Evolutionary conservation across 2,888 invertebrate genomes (phyloP).

Genomic region (Acheta domesticus): DNA sequence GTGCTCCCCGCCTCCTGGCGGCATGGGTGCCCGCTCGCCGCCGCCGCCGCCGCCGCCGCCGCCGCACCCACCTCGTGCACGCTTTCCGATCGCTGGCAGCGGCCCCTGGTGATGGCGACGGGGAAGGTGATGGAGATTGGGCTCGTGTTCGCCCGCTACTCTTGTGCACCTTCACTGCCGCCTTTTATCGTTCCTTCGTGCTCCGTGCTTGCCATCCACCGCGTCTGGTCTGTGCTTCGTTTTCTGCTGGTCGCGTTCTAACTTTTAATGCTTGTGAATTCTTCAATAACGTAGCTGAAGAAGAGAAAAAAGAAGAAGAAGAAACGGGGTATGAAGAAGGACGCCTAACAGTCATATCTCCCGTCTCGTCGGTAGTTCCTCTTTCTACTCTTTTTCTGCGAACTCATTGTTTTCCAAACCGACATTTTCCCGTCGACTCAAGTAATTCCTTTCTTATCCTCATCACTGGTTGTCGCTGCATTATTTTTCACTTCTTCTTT

Average conservation of each 20-base stretch:
- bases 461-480: not conserved
- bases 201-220: slow-evolving; percentile 5
- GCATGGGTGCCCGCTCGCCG: slow-evolving; percentile 39
- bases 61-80: not conserved
- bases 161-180: no score
- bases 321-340: no score
- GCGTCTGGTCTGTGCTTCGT: not conserved
- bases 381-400: no score
- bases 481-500: not conserved
- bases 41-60: slow-evolving; percentile 44
- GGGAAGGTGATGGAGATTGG: not conserved
- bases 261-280: no score
- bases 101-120: not conserved
- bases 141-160: not conserved
- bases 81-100: not conserved
- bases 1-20: slow-evolving; percentile 44
- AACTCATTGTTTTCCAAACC: no score
- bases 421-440: no score
- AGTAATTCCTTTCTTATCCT: no score
- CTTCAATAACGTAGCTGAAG: no score
- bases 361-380: no score
- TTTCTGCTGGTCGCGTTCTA: not conserved
- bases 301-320: no score
- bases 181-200: slow-evolving; percentile 12
- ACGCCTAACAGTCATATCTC: no score